Evolutionary conservation across 2,888 invertebrate species (phyloP).

Genomic region (Petrolisthes cinctipes): DNA sequence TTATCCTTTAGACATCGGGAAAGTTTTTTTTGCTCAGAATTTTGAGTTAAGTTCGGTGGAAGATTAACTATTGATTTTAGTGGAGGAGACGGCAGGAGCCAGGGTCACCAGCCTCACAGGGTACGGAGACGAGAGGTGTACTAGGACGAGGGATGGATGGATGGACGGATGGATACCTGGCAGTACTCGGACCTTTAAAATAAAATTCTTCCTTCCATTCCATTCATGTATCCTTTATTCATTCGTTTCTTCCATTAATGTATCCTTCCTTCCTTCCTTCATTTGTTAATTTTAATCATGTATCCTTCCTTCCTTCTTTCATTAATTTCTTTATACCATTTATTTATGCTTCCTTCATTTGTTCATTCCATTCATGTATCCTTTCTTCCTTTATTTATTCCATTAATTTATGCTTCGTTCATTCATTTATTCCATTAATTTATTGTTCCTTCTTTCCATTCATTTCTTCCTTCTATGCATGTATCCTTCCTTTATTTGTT

Average conservation of each 20-base stretch:
- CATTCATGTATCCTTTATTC: neutral
- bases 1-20: neutral
- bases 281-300: neutral
- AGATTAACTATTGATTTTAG: conserved; percentile 48
- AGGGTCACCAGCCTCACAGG: neutral
- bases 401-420: neutral
- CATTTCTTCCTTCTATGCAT: neutral
- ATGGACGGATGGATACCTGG: neutral
- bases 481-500: neutral
- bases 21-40: neutral
- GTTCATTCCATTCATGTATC: neutral
- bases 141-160: conserved; percentile 1
- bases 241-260: neutral
- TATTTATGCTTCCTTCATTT: neutral
- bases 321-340: neutral
- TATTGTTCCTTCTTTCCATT: neutral
- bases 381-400: neutral
- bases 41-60: conserved; percentile 15
- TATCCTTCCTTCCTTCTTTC: neutral
- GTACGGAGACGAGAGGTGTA: neutral
- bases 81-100: neutral
- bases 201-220: neutral
- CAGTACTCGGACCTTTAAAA: neutral
- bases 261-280: neutral
- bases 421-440: neutral